Conservation (phyloP, 2,113 vertebrate genomes). For the Pedetes capensis region DNA sequence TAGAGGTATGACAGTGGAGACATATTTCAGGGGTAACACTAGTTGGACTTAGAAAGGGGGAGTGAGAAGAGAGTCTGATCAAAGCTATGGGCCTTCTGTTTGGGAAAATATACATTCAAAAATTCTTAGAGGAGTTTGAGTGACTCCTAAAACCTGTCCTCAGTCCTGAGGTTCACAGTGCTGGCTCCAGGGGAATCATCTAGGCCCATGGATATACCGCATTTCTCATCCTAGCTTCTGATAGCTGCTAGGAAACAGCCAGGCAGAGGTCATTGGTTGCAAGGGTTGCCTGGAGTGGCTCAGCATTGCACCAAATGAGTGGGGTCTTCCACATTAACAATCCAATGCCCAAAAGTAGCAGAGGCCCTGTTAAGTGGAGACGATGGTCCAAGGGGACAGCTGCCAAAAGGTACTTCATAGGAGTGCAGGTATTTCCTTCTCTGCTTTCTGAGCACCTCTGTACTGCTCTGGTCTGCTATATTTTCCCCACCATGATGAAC, state of each 20-base stretch:
- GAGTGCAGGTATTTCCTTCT: too few relatives aligned
- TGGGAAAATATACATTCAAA: not conserved
- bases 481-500: too few relatives aligned
- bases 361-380: fast-evolving
- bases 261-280: not conserved
- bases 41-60: not conserved
- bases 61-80: not conserved
- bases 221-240: not conserved
- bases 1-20: not conserved
- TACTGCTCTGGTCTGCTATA: too few relatives aligned
- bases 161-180: not conserved
- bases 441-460: too few relatives aligned
- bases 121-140: not conserved
- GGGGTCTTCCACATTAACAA: not conserved
- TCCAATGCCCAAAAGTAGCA: not conserved
- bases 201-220: not conserved
- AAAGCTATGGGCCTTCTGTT: not conserved
- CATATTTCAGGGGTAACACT: not conserved
- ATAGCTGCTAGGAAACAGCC: not conserved
- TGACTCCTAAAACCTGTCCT: not conserved
- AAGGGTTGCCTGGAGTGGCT: not conserved
- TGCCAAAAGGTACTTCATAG: not conserved
- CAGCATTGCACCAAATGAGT: not conserved
- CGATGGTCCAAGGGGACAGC: not conserved
- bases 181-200: not conserved